Conservation (phyloP, 1,140 invertebrate species). For the Drosophila ironensis region DNA sequence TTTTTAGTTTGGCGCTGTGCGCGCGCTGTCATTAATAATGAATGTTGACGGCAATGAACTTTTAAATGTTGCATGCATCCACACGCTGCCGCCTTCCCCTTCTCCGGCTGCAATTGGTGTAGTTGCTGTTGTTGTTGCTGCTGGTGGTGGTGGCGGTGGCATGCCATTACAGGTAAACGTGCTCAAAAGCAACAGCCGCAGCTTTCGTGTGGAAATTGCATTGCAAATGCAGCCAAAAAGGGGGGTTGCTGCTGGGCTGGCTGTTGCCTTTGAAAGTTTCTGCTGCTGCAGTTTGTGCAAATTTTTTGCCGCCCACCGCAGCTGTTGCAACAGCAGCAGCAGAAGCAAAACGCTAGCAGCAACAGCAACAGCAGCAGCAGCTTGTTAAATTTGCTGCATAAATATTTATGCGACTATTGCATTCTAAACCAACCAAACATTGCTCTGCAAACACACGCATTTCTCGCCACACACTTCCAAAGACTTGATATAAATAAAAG, state of each 20-base stretch:
- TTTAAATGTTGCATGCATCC: constrained; percentile 81
- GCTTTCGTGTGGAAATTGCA: constrained; percentile 77
- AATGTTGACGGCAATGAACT: constrained; percentile 82
- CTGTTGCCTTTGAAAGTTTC: constrained; percentile 14
- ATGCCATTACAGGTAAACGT: constrained; percentile 74
- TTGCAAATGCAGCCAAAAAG: constrained; percentile 64
- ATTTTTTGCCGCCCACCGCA: constrained; percentile 60
- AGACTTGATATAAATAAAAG: neutral
- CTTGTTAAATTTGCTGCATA: constrained; percentile 61
- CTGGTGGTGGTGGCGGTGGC: too few species aligned
- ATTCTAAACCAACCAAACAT: constrained; percentile 19
- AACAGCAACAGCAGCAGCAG: constrained; percentile 19
- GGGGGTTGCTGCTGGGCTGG: constrained; percentile 3
- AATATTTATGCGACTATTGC: constrained; percentile 67
- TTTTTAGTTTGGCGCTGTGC: constrained; percentile 65
- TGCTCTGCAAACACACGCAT: neutral
- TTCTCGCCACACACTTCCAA: neutral
- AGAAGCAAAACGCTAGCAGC: too few species aligned
- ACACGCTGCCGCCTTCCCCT: constrained; percentile 42
- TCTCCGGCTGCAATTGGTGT: constrained; percentile 15
- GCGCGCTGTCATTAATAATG: constrained; percentile 81
- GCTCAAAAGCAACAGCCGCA: constrained; percentile 70
- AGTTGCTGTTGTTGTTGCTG: constrained; percentile 13
- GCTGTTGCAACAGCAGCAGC: constrained; percentile 49
- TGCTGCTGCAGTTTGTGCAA: constrained; percentile 42